phyloP scores from a whole-genome alignment of 2,113 vertebrate species.

The Rhodinocichla rosea region DNA sequence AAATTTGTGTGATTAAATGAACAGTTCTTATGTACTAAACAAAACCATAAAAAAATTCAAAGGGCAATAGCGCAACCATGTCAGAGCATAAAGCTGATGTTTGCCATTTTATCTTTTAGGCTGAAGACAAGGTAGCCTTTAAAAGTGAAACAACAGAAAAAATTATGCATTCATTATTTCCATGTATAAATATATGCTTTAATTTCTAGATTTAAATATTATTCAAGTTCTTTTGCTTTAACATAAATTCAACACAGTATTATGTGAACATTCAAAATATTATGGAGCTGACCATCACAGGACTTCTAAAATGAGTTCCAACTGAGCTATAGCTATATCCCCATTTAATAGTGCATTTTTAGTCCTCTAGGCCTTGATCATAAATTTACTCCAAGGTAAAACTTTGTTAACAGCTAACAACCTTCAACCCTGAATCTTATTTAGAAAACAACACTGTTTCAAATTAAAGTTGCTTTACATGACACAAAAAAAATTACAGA shows the following conservation, averaged over 20 bases:
- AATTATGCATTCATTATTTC: neutral
- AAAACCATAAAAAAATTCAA: neutral
- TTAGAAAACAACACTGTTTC: conserved; percentile 3
- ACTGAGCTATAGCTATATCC: neutral
- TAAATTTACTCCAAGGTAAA: neutral
- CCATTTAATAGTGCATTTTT: neutral
- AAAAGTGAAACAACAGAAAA: neutral
- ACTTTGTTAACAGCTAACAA: neutral
- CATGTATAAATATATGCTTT: neutral
- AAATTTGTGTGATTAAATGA: neutral
- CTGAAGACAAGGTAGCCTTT: neutral
- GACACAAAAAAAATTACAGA: neutral
- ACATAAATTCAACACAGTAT: neutral
- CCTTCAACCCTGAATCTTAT: neutral
- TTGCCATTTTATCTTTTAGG: neutral
- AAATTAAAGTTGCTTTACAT: neutral
- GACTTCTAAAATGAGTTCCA: neutral
- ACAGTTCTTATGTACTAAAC: neutral
- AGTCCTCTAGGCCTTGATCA: neutral
- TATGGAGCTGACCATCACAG: neutral
- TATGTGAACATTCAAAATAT: neutral
- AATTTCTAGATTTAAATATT: neutral
- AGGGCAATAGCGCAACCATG: neutral
- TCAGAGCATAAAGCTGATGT: neutral
- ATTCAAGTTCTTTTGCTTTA: neutral